Base-by-base conservation (phyloP, 2,113 vertebrate genomes). In the Pholis gunnellus region DNA sequence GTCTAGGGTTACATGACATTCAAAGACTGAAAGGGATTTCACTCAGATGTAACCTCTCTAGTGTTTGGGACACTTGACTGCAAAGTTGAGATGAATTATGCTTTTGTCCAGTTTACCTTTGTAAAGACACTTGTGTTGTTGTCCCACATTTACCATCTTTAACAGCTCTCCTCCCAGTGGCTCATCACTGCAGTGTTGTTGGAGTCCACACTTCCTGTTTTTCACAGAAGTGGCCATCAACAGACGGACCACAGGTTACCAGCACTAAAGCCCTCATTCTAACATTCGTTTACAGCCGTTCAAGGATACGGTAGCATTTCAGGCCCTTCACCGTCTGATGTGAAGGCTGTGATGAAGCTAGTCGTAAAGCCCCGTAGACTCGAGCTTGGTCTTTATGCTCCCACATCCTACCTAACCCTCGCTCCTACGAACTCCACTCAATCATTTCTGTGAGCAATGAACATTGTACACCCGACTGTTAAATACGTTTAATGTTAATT, bases 1-100 rank as follows among this genome's bases (percentile, higher is more conserved):
- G 95, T 96, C 68, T 97, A 95, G 64, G 1, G 50, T 10, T 57
- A n/a, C 9, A 9, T 13, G 27, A 31, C 20, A 18, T 22, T 0
- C 14, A 65, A 18, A 27, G 27, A 27, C 44, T 27, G 38, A 50
- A 22, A 29, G 18, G 27, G 5, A 22, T 56, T 57, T 56, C 22
- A 6, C 27, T 79, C 27, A 64, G 15, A 7, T 74, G 66, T 63
- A 48, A n/a, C 40, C 27, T 65, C 9, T 44, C n/a, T 29, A 38
- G 44, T 17, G 57, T 6, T 25, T 25, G 7, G 59, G 40, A n/a
- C 29, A 70, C 59, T 20, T 57, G 20, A 73, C 20, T 15, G 50
- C 65, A 36, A 1, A 14, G 36, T 65, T 38, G 11, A 14, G 36
- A 74, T 29, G 18, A 77, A 52, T 25, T 60, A 6, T 44, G n/a